Percentiles rank a stretch among this genome's conserved stretches.
phyloP scores from a whole-genome alignment of 2,113 vertebrate species.

The Anseranas semipalmata region DNA sequence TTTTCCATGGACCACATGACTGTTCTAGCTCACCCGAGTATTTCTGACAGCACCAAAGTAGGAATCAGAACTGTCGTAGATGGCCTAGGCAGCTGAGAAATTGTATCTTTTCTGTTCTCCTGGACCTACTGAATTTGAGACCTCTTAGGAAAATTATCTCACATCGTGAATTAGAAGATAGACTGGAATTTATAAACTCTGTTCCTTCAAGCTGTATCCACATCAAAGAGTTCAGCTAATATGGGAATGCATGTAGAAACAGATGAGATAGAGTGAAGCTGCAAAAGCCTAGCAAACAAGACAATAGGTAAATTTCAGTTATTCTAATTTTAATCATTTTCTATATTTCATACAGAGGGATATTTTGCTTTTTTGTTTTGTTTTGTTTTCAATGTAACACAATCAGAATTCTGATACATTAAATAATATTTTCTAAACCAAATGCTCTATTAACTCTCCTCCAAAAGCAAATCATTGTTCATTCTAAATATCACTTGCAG shows the following conservation, averaged over 20 bases:
- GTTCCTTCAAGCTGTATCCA: not conserved
- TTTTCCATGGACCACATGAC: not conserved
- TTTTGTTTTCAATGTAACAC: not conserved
- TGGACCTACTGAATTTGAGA: not conserved
- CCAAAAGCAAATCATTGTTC: not conserved
- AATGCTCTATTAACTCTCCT: not conserved
- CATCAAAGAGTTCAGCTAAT: not conserved
- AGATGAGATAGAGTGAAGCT: not conserved
- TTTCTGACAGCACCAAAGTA: not conserved
- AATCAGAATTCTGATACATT: not conserved
- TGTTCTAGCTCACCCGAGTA: not conserved
- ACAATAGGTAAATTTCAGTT: not conserved
- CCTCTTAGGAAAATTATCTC: not conserved
- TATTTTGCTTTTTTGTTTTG: not conserved
- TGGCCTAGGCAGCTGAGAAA: not conserved
- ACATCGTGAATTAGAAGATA: not conserved
- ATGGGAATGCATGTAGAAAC: not conserved
- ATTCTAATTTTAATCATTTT: not conserved
- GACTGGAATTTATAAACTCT: not conserved
- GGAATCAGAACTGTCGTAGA: not conserved
- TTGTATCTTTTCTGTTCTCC: not conserved
- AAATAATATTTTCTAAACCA: not conserved
- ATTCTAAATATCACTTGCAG: not conserved
- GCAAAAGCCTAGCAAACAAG: not conserved
- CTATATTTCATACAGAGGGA: not conserved